Base-by-base conservation (phyloP, 2,113 vertebrate species). In the Bufo bufo region DNA sequence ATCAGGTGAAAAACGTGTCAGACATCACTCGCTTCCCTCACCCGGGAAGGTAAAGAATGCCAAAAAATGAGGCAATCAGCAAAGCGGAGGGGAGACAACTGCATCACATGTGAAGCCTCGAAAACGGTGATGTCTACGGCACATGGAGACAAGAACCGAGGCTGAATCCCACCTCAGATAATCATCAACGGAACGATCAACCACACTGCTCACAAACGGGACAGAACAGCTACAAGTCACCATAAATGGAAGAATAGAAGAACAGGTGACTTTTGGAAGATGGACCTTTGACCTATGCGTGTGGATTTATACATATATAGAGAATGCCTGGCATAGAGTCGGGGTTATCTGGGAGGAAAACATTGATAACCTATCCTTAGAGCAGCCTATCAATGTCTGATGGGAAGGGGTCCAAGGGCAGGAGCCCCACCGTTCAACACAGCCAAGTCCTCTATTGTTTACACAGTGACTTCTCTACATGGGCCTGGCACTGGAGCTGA, bases 1-100 rank as follows among this genome's bases (percentile, higher is more conserved):
- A 88, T 88, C 80, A 88, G 87, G 87, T 77, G 82, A 84, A 88
- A 88, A 88, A 84, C 72, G 78, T 88, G 61, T 45, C 72, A 78
- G 81, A 16, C 47, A 59, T 88, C 81, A 84, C 63, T 88, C 84
- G 74, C 81, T 43, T 75, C 59, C 72, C 87, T 88, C 82, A 88
- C 71, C 45, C 87, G 52, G 87, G 33, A 81, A 88, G 82, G 87
- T 77, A 88, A 84, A 88, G 72, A 84, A 77, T 66, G 14, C 66
- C 58, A 69, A 74, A 83, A 87, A 78, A 88, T 78, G 12, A 84
- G 81, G 81, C 87, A 88, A 88, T 88, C 87, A 88, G 82, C 17
- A 84, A 52, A 77, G 20, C 50, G 49, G 82, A 83, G 87, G 82
- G 86, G 58, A 88, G 61, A 78, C 82, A 58, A 84, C 82, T 45